Percentiles rank a stretch among this genome's conserved stretches.
These are phyloP conservation scores for Eristalis tenax DNA, from an alignment of 2,888 invertebrate species.

Conservation along the genomic window DNA sequence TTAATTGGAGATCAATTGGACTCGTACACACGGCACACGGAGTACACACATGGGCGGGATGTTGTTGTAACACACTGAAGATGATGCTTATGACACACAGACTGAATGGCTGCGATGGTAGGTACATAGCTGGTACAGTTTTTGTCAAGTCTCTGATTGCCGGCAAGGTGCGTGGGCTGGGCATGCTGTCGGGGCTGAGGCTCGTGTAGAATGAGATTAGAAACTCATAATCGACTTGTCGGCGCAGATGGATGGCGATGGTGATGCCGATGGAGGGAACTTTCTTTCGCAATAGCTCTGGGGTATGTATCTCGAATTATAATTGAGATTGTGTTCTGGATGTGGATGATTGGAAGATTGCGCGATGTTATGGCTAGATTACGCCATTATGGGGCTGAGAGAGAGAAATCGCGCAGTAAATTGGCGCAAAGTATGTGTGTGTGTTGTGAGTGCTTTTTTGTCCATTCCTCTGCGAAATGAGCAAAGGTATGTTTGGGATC, in stretches of 20 bases:
- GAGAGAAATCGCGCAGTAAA: neutral
- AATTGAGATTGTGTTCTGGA: slow-evolving; percentile 35
- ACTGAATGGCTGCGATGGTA: neutral
- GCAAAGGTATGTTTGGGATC: neutral
- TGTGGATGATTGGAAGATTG: slow-evolving; percentile 15
- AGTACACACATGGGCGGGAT: slow-evolving; percentile 46
- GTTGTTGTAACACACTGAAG: slow-evolving; percentile 50
- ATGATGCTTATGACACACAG: slow-evolving; percentile 41
- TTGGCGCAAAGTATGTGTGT: neutral
- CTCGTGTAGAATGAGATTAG: slow-evolving; percentile 21
- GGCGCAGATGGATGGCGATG: neutral
- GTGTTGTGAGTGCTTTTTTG: neutral
- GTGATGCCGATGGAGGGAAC: slow-evolving; percentile 7
- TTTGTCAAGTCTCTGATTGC: slow-evolving; percentile 41
- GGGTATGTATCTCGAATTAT: slow-evolving; percentile 36
- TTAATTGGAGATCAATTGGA: slow-evolving; percentile 59
- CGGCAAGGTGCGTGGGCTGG: slow-evolving; percentile 20
- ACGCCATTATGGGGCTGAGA: neutral
- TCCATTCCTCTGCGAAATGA: neutral
- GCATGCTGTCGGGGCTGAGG: neutral
- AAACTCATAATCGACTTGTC: slow-evolving; percentile 29
- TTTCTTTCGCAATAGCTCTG: slow-evolving; percentile 51
- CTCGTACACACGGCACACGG: neutral
- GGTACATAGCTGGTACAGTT: slow-evolving; percentile 35
- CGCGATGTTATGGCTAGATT: slow-evolving; percentile 2